Conservation (phyloP, 2,113 vertebrate genomes). For the Craseonycteris thonglongyai region DNA sequence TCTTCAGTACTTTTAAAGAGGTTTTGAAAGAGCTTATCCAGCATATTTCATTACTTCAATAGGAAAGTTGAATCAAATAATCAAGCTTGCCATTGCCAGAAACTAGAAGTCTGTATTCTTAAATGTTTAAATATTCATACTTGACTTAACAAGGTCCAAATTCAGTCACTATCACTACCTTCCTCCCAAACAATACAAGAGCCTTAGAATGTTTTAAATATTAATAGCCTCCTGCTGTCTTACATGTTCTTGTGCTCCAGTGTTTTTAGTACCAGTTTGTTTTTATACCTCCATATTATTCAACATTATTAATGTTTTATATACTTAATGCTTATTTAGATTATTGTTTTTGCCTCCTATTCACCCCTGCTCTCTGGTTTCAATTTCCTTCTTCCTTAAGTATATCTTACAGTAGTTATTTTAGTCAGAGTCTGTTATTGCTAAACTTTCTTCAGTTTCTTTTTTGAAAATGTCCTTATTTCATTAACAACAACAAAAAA, state of each 20-base stretch:
- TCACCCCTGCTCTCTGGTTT: not conserved
- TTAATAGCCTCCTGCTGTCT: not conserved
- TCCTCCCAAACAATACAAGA: conserved; percentile 1
- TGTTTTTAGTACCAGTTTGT: not conserved
- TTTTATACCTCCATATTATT: not conserved
- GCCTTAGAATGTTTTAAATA: conserved; percentile 43
- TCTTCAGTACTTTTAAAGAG: not conserved
- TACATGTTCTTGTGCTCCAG: not conserved
- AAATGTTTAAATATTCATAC: conserved; percentile 42
- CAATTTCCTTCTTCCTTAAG: conserved; percentile 11
- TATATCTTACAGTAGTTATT: not conserved
- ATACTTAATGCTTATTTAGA: not conserved
- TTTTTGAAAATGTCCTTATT: conserved; percentile 11
- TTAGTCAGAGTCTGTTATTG: not conserved
- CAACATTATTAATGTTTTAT: not conserved
- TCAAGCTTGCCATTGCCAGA: not conserved
- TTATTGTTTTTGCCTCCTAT: not conserved
- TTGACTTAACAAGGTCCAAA: conserved; percentile 24
- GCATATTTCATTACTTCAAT: conserved; percentile 8
- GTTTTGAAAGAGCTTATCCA: conserved; percentile 8
- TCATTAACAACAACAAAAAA: not conserved
- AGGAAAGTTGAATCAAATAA: conserved; percentile 38
- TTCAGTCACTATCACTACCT: not conserved
- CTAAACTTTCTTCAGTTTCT: not conserved
- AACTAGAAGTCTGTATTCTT: not conserved